Conservation (phyloP, 1,140 invertebrate species). For the Gonioctena quinquepunctata region DNA sequence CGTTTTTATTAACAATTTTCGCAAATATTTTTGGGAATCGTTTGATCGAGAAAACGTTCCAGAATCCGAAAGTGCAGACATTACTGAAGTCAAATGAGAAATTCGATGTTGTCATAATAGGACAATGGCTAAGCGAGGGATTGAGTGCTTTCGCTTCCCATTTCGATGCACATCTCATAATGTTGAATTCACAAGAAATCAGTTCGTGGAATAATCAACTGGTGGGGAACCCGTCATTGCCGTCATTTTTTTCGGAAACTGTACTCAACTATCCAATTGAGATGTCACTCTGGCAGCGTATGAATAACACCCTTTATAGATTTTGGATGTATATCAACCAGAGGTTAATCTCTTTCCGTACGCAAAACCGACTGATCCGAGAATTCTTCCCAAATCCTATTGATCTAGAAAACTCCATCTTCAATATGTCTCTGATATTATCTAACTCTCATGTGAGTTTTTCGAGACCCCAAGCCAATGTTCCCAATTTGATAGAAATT, state of each 20-base stretch:
- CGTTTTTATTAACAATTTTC: not conserved
- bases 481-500: conserved; percentile 62
- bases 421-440: conserved; percentile 60
- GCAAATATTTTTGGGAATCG: conserved; percentile 39
- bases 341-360: not conserved
- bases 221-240: conserved; percentile 54
- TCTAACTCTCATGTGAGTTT: conserved; percentile 62
- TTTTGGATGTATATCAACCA: not conserved
- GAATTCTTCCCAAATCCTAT: conserved; percentile 56
- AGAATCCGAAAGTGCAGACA: conserved; percentile 26
- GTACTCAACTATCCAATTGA: conserved; percentile 41
- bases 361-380: conserved; percentile 51
- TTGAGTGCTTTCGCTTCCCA: conserved; percentile 66
- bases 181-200: conserved; percentile 51
- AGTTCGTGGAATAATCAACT: conserved; percentile 44
- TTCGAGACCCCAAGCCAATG: conserved; percentile 58
- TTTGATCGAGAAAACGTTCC: conserved; percentile 39
- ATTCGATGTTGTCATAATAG: conserved; percentile 69
- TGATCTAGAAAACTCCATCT: conserved; percentile 57
- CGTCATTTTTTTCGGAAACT: conserved; percentile 53
- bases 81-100: conserved; percentile 33
- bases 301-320: conserved; percentile 50
- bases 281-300: conserved; percentile 58
- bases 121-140: conserved; percentile 72
- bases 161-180: conserved; percentile 65